These are phyloP conservation scores for Amblyopsis rosae DNA, from an alignment of 2,113 vertebrate species.

Conservation along the genomic window DNA sequence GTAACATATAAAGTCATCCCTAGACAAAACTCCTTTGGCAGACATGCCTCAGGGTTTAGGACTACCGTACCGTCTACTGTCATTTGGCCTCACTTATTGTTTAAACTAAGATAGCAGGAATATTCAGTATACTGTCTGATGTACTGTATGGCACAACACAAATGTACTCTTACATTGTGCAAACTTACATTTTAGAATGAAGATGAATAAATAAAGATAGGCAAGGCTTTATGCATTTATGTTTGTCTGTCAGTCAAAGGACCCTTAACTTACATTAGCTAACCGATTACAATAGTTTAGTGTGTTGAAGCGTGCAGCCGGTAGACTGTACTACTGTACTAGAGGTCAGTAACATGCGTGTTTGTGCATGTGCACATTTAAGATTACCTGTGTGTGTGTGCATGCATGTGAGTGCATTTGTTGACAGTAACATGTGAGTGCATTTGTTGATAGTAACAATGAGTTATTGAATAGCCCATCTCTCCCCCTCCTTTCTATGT, in stretches of 20 bases:
- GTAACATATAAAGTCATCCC: too few species aligned
- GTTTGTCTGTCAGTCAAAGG: constrained; percentile 24
- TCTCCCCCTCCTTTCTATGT: too few species aligned
- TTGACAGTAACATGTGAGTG: too few species aligned
- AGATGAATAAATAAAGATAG: constrained; percentile 2
- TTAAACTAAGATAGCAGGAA: too few species aligned
- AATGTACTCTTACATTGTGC: background rate
- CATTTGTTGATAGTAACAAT: too few species aligned
- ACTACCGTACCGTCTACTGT: too few species aligned
- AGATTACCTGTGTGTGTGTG: background rate
- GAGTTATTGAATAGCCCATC: too few species aligned
- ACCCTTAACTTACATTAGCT: constrained; percentile 16
- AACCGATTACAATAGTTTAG: constrained; percentile 48
- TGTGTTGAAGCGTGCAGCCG: constrained; percentile 36
- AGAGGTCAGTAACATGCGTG: constrained; percentile 9
- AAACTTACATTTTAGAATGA: constrained; percentile 1
- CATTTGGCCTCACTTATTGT: too few species aligned
- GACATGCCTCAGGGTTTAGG: too few species aligned
- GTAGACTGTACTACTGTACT: constrained; percentile 20
- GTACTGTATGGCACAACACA: background rate
- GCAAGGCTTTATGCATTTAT: background rate
- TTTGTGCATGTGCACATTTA: constrained; percentile 7
- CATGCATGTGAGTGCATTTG: constrained; percentile 45
- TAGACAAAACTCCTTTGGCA: too few species aligned
- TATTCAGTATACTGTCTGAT: too few species aligned